Evolutionary conservation across 2,888 invertebrate species (phyloP), one percentile per base, ranked within the genome.

Genomic region (Proisotoma minuta): DNA sequence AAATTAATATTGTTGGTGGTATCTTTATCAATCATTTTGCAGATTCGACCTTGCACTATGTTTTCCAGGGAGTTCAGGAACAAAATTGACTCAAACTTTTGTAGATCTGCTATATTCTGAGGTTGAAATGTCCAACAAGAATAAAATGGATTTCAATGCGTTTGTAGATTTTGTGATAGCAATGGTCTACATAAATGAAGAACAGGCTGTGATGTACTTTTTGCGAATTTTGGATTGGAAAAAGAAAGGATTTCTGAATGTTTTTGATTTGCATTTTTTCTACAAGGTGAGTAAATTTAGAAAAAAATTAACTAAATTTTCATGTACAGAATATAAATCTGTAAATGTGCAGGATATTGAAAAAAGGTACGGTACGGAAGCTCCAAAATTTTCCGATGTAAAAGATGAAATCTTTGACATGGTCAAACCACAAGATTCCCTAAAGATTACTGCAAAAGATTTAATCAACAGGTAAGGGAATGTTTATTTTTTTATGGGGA

Each of bases 351-450:
- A 91, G 85, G 93, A 91, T 1, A 93, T 97, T 71, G 90, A 94
- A 78, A 89, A 92, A 71, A 91, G 92, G 5, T 89, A 91, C 77
- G 89, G 89, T 27, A 90, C 91, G n/a, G 92, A 93, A 70, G 87
- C 89, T 0, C 91, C 95, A 0, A 86, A 86, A 73, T 95, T 96
- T 78, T 88, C 93, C 73, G 95, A 97, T 79, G 89, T 97, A 0
- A 94, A 94, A 78, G 94, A 97, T 81, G 96, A 97, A 80, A 90
- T 97, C 72, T 97, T 95, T 81, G 97, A 97, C 80, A 97, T 98
- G 96, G 91, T 96, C 1, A 87, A 92, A 68, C 94, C 96, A 0
- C 84, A 83, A 62, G 85, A 95, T 78, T 88, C 91, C 0, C 81
- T 85, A 10, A 84, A 85, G 77, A 94, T 97, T 70, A 94, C 93